Evolutionary conservation across 1,140 invertebrate species (phyloP), one percentile per base, ranked within the genome.

Genomic region (Halesus radiatus): DNA sequence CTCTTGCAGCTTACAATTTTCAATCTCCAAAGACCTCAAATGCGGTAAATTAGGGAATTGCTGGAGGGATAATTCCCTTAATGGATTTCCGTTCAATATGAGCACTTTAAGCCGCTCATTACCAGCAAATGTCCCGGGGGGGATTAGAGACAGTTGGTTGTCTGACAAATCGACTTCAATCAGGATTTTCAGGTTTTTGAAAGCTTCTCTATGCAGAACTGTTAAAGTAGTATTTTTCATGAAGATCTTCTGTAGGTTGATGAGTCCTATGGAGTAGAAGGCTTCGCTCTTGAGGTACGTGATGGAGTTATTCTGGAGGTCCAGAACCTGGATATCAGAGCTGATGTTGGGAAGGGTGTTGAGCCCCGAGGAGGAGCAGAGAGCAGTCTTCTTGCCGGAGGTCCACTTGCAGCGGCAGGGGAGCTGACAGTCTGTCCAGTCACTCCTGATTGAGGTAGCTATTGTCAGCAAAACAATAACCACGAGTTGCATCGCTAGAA

Each of bases 321-420:
- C 94, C 58, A 98, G 90, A 20, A 97, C 95, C 89, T 97, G 96
- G 84, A 97, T 95, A 80, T 96, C 95, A 0, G 94, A 92, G 85
- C 95, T 94, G 79, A 97, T 90, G 16, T 91, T 91, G 20, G 96
- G 96, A 26, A 96, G 90, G 76, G 93, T 91, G 82, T 94, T 93
- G 73, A 96, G 92, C 72, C 94, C 93, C 26, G 94, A 92, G 77
- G 94, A 93, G 75, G 93, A 92, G 88, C 96, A 97, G 29, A 95
- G 89, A 32, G 95, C 96, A 2, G 95, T 96, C 85, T 96, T 96
- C 87, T 97, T 97, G 29, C 96, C 96, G 16, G 94, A 95, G 16
- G 94, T 94, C 96, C 96, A 97, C 88, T 96, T 96, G 90, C 96
- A 97, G 80, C 92, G 92, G 86, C 96, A 97, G 75, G 94, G 93